Evolutionary conservation across 1,140 invertebrate genomes (phyloP), one percentile per base, ranked within the genome.

Genomic region (Lanistes nyassanus): DNA sequence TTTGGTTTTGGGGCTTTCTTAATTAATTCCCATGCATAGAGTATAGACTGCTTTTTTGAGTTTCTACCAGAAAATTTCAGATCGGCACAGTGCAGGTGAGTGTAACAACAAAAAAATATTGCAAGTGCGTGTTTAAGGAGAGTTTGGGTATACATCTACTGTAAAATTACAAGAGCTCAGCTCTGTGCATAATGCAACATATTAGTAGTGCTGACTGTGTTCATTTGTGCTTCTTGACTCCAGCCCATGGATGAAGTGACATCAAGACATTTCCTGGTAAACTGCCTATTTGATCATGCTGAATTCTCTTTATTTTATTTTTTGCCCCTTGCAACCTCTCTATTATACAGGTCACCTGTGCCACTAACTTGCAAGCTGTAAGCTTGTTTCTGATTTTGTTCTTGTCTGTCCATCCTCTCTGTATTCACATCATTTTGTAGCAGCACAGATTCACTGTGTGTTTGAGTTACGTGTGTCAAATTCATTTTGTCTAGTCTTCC

Each of bases 241-340:
- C 56, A 72, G 70, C 70, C 36, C 56, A 60, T 72, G 55, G 70
- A 72, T 31, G 70, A 72, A 60, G 70, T 72, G 23, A 72, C 70
- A 7, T 72, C 70, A 29, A 72, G 70, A 42, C 70, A 72, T 62
- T 72, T 72, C 36, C 70, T 72, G 70, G 70, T 72, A 72, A 72
- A 75, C 29, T n/a, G 29, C 37, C 56, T 26, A 6, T 47, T 16
- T 16, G 42, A 47, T 47, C 62, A 31, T 70, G 19, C 47, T 26
- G 51, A 37, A 21, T 37, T 70, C 9, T 56, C 39, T 26, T 16
- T 53, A 26, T 69, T 58, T 34, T 36, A 11, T 70, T 23, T 37
- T 37, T n/a, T 31, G 3, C 36, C 6, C 34, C 42, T 47, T 19
- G 29, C 37, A 42, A 21, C 21, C 42, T 42, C 42, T 68, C 29